Conservation (phyloP, 2,888 invertebrate genomes). For the Eurytoma adleriae region DNA sequence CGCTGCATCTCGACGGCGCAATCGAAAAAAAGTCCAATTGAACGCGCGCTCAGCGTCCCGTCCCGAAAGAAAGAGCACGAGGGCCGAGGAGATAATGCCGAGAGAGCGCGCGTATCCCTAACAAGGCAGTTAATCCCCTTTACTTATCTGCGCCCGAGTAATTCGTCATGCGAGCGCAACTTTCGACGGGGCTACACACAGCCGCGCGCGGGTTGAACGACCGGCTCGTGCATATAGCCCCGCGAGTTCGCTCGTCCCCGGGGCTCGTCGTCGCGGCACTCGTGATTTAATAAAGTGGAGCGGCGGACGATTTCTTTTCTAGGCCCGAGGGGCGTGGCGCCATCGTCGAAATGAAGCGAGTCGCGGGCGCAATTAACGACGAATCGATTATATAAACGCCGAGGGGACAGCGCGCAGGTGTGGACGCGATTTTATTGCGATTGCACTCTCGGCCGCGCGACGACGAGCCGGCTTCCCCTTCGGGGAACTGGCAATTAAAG, state of each 20-base stretch:
- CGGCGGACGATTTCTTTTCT: slow-evolving; percentile 1
- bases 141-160: slow-evolving; percentile 51
- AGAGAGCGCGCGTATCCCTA: slow-evolving; percentile 35
- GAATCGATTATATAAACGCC: slow-evolving; percentile 50
- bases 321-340: slow-evolving; percentile 38
- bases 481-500: slow-evolving; percentile 49
- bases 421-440: slow-evolving; percentile 62
- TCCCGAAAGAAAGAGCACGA: slow-evolving; percentile 15
- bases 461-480: slow-evolving; percentile 20
- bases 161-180: slow-evolving; percentile 50
- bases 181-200: slow-evolving; percentile 26
- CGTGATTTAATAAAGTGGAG: slow-evolving; percentile 46
- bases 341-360: neutral
- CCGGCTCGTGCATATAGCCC: neutral
- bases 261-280: neutral
- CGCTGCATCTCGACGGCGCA: neutral
- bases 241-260: neutral
- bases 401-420: slow-evolving; percentile 12
- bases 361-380: slow-evolving; percentile 39
- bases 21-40: slow-evolving; percentile 18
- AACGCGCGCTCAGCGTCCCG: slow-evolving; percentile 3
- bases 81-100: slow-evolving; percentile 19
- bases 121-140: slow-evolving; percentile 50
- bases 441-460: slow-evolving; percentile 58
- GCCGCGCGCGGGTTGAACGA: slow-evolving; percentile 41